Evolutionary conservation across 2,797 vertebrate species (phyloP).

Genomic region (Aselliscus stoliczkanus): DNA sequence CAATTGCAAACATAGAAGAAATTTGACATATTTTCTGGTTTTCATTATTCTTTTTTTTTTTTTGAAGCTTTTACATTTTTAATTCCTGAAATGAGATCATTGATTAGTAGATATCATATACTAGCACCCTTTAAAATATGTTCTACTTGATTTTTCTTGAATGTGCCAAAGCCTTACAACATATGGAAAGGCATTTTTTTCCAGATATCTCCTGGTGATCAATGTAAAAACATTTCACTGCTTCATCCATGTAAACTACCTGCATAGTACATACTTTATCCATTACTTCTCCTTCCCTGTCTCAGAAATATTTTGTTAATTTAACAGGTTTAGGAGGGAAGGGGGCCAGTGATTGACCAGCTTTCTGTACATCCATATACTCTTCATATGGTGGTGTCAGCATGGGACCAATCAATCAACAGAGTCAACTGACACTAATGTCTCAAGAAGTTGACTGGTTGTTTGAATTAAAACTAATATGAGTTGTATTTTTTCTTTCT

Average conservation of each 20-base stretch:
- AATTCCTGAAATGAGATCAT: constrained; percentile 35
- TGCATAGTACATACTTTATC: neutral
- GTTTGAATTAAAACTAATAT: constrained; percentile 24
- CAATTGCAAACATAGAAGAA: constrained; percentile 37
- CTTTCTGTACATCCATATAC: neutral
- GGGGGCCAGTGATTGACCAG: neutral
- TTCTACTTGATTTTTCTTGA: neutral
- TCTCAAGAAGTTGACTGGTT: constrained; percentile 32
- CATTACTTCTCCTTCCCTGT: neutral
- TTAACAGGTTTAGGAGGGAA: neutral
- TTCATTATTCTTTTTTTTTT: neutral
- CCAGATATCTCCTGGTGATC: neutral
- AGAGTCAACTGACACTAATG: neutral
- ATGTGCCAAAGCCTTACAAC: neutral
- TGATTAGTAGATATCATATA: neutral
- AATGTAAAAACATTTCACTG: neutral
- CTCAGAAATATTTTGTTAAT: neutral
- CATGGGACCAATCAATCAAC: neutral
- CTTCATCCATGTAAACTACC: neutral
- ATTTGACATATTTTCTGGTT: constrained; percentile 18
- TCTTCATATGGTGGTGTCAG: neutral
- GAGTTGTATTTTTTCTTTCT: neutral
- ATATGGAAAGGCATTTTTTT: neutral
- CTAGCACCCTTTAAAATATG: neutral
- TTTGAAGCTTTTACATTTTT: constrained; percentile 22